These are phyloP conservation scores for Protosalanx chinensis DNA, from an alignment of 2,797 vertebrate genomes.

Conservation along the genomic window DNA sequence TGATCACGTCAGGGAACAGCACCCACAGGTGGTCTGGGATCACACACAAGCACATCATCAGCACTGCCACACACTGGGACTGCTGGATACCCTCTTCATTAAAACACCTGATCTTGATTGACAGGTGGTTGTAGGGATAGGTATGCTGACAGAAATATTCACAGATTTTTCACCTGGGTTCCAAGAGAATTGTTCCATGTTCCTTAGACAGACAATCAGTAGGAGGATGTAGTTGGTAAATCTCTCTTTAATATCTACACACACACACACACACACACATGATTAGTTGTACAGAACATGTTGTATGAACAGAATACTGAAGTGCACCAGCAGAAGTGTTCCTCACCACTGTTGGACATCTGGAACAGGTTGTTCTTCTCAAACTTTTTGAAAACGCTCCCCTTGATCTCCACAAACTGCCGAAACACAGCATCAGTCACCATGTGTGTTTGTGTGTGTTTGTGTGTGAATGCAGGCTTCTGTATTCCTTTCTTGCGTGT, in stretches of 20 bases:
- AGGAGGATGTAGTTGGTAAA: slow-evolving; percentile 97
- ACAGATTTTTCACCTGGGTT: slow-evolving; percentile 80
- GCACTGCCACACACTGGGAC: neutral
- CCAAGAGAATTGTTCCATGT: slow-evolving; percentile 99
- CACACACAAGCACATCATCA: slow-evolving; percentile 28
- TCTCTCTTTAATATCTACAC: slow-evolving; percentile 95
- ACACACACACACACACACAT: slow-evolving; percentile 10
- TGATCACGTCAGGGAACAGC: slow-evolving; percentile 93
- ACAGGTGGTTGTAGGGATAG: too few species aligned
- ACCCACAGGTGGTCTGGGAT: slow-evolving; percentile 95
- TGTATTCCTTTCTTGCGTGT: neutral
- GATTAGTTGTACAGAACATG: neutral
- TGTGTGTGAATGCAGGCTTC: neutral
- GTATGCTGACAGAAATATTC: neutral
- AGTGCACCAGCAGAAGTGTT: neutral
- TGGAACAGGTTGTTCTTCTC: slow-evolving; percentile 99
- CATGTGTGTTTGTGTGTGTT: neutral
- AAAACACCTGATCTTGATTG: neutral
- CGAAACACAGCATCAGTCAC: slow-evolving; percentile 19
- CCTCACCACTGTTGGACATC: slow-evolving; percentile 96
- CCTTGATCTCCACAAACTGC: slow-evolving; percentile 98
- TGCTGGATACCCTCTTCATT: neutral
- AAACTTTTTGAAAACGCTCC: slow-evolving; percentile 98
- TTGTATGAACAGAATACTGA: neutral
- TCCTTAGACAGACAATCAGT: slow-evolving; percentile 95